Base-by-base conservation (phyloP, 2,888 invertebrate species). In the Cephonodes hylas region DNA sequence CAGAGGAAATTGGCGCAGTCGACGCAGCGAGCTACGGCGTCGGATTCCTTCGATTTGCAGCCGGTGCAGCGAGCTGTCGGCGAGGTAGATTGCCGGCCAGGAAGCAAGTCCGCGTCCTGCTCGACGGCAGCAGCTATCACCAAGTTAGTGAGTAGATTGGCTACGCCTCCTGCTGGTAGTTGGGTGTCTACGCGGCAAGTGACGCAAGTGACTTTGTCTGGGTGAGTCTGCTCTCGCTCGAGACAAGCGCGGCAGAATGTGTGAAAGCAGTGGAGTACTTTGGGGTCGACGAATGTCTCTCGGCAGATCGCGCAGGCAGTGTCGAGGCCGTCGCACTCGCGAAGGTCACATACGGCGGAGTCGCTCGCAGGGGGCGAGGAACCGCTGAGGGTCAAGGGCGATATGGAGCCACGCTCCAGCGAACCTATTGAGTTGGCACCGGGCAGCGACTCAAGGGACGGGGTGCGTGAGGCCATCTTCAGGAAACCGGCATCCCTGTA, bases 1-100 rank as follows among this genome's bases (percentile, higher is more conserved):
- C 99, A 99, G 74, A 99, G 95, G 85, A 97, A 97, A 85, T 98
- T 98, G 80, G 97, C 97, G 91, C 99, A 99, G 88, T 99, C 99
- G 80, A 97, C 96, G 90, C 99, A 99, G 84, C 97, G 96, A 66
- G 98, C 98, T 63, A 98, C 97, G 57, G 99, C 99, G 95, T 96
- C 96, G 20, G 97, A 96, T 86, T 98, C 97, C 85, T 97, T 97
- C 72, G 97, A 97, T 91, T 99, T 99, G 94, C 99, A 99, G 81
- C 98, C 98, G 74, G 98, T 99, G 93, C 99, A 99, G 75, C 96
- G 95, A 66, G 94, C 93, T 58, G 93, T 89, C 6, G 93, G 91
- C 60, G 91, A 89, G 74, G 75, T 91, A 6, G 91, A 87, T 72
- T 86, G 89, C 66, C 91, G 91, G 42, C 88, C 85, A 65, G 88